A percentile compares a stretch with the other conserved stretches of the same genome.
These are phyloP conservation scores for Nothobranchius kuhntae DNA, from an alignment of 2,113 vertebrate genomes.

Conservation along the genomic window DNA sequence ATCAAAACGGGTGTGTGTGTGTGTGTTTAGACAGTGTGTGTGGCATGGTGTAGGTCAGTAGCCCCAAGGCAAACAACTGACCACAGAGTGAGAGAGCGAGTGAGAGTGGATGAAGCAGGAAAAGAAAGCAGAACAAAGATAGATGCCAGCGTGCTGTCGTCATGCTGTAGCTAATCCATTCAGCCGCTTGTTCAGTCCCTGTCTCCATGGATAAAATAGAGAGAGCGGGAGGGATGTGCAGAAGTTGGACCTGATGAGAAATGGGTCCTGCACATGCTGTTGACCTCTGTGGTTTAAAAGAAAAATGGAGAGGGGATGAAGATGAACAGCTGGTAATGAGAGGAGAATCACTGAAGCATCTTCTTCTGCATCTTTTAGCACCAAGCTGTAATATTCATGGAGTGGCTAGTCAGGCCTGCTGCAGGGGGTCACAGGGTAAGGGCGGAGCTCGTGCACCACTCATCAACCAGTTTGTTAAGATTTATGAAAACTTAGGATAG, in stretches of 20 bases:
- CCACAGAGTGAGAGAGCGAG: constrained; percentile 36
- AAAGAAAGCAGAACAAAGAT: constrained; percentile 53
- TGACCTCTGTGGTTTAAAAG: constrained; percentile 4
- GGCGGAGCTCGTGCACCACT: too few relatives aligned
- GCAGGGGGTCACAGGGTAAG: too few relatives aligned
- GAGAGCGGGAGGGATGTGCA: not conserved
- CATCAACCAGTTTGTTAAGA: not conserved
- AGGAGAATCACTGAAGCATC: not conserved
- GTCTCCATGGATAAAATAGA: constrained; percentile 16
- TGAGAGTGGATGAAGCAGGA: constrained; percentile 32
- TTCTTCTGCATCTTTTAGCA: not conserved
- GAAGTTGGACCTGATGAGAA: constrained; percentile 34
- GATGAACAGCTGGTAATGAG: constrained; percentile 2
- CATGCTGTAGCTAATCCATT: constrained; percentile 71
- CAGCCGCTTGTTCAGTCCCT: constrained; percentile 27
- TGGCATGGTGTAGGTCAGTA: constrained; percentile 38
- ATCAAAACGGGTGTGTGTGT: constrained; percentile 9
- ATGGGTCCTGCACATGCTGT: not conserved
- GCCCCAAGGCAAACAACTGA: constrained; percentile 46
- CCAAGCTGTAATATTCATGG: too few relatives aligned
- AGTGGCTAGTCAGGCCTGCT: too few relatives aligned
- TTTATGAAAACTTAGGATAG: not conserved
- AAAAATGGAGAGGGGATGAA: not conserved
- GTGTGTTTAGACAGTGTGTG: constrained; percentile 27
- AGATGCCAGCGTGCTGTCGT: constrained; percentile 69